Base-by-base conservation (phyloP, 1,140 invertebrate genomes). In the Hylaeus anthracinus region DNA sequence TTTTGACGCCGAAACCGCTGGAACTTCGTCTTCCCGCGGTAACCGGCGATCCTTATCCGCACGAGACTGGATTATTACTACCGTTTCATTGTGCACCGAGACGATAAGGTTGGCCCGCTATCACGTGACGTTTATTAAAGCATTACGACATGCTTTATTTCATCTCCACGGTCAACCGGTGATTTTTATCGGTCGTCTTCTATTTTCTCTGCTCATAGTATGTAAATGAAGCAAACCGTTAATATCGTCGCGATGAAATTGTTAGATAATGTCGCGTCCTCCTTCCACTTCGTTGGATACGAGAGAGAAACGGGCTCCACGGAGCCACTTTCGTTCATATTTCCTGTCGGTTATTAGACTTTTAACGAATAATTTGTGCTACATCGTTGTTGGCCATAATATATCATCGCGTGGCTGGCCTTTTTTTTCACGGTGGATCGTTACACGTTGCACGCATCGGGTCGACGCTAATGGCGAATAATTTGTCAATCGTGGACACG, bases 101-200 rank as follows among this genome's bases (percentile, higher is more conserved):
- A 9, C 39, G 53, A 67, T 84, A 87, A 87, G 55, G 64, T 74
- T 41, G 45, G 26, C 12, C 53, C 10, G 55, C 51, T 84, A 86
- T 87, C 79, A 74, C 69, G 48, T 85, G 82, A 72, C 79, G 71
- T 86, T 85, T 87, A 86, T 86, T 84, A 84, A 82, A 82, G 58
- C 75, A 63, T 76, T 82, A 84, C 4, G 72, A 79, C 82, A 75
- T 60, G 71, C 63, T 86, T 86, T 87, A 84, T 84, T 84, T 66
- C 78, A 48, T 60, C 45, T 74, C 26, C 64, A 82, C 65, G 69
- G 55, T 82, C 60, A 56, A 72, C 56, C 45, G 26, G 26, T 72
- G 81, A 83, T 83, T 86, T 81, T 77, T 86, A 83, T 81, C 73
- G 55, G 58, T 26, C 26, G 26, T 14, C 63, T 53, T 15, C 58